Conservation (phyloP, 2,888 invertebrate genomes). For the Cephus rjabovi region DNA sequence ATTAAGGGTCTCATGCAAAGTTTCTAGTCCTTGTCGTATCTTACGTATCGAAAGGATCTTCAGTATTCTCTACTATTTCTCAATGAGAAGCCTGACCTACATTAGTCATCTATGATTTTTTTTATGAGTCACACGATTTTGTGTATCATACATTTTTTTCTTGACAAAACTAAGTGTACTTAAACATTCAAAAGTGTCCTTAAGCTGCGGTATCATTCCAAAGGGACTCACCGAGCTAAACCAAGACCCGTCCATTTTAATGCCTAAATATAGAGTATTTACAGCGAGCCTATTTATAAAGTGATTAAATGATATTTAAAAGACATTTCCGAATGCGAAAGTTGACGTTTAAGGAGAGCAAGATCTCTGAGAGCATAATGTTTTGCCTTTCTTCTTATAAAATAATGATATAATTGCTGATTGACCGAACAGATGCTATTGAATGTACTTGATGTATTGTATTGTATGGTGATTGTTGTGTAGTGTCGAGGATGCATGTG, state of each 20-base stretch:
- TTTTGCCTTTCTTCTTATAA: conserved; percentile 12
- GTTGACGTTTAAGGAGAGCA: neutral
- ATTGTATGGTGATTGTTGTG: neutral
- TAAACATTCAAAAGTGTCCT: neutral
- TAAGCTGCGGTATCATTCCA: conserved; percentile 28
- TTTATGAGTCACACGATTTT: conserved; percentile 18
- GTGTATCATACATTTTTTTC: conserved; percentile 16
- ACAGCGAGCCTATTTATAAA: conserved; percentile 9
- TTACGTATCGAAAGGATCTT: neutral
- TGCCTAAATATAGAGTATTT: conserved; percentile 40
- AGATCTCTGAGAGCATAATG: conserved; percentile 44
- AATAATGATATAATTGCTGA: neutral
- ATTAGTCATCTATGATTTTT: neutral
- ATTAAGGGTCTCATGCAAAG: neutral
- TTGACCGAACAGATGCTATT: neutral
- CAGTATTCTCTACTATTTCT: neutral
- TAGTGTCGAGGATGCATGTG: neutral
- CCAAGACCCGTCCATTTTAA: conserved; percentile 54
- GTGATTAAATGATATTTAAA: conserved; percentile 1
- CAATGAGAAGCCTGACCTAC: neutral
- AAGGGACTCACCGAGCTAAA: conserved; percentile 34
- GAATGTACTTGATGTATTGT: neutral
- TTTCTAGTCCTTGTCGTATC: neutral
- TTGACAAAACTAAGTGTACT: conserved; percentile 28
- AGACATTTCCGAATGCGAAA: conserved; percentile 1